Base-by-base conservation (phyloP, 2,797 vertebrate species). In the Vultur gryphus region DNA sequence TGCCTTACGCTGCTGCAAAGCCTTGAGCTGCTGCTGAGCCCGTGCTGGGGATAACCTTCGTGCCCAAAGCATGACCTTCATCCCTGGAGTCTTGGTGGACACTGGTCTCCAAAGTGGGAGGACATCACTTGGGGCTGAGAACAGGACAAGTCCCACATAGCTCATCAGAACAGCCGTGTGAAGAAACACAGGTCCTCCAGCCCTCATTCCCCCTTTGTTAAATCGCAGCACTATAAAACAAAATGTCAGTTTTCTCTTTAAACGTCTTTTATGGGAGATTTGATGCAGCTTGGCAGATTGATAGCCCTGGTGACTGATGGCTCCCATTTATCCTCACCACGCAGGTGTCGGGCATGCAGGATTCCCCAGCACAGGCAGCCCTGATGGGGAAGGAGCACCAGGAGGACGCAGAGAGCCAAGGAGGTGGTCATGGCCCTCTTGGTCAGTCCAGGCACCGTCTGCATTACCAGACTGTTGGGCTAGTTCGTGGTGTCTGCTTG, bases 231-330 rank as follows among this genome's bases (percentile, higher is more conserved):
- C 96, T 41, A 84, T 95, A 95, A 96, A 97, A 64, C 88, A 92
- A 89, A 96, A 93, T 83, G 91, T 92, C 97, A 96, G 66, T 97
- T 97, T 97, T 96, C 96, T 87, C 95, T 94, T 88, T 59, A 95
- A 96, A 95, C 20, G 16, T 92, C 94, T 94, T 96, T 96, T 90
- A 87, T 80, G 86, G 88, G 80, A 87, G 82, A 84, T 91, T 75
- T 95, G 95, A 95, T 96, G 90, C 33, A 4, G 54, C 73, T 49
- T 83, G 93, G 90, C 90, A 94, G 97, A 95, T 97, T 96, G 94
- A 97, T 83, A 11, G 91, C 37, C 43, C 44, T 16, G 37, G 52
- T 89, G 84, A 96, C 19, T 92, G 96, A 94, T 11, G 5, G 82
- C 67, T 87, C 69, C 91, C 79, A 52, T 93, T 91, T 72, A 87